Percentiles rank a stretch among this genome's conserved stretches.
Conservation (phyloP, 2,888 invertebrate species). For the Selenia dentaria region DNA sequence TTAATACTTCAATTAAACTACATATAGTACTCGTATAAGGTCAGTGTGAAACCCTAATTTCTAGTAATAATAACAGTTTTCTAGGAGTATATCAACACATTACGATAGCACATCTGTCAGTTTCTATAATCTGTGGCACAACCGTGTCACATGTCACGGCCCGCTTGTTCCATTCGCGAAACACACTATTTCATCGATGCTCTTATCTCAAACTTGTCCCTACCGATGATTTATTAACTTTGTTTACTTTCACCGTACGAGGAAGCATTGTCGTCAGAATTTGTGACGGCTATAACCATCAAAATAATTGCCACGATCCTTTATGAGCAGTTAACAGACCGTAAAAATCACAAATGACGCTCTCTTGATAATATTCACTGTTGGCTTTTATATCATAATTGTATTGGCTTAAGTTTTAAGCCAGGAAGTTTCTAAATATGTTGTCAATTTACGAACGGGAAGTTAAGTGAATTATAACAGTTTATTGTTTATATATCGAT, state of each 20-base stretch:
- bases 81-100: too few relatives aligned
- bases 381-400: conserved; percentile 17
- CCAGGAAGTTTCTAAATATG: conserved; percentile 1
- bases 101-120: conserved; percentile 2
- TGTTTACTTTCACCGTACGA: conserved; percentile 65
- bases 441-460: conserved; percentile 10
- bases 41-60: too few relatives aligned
- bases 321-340: conserved; percentile 37
- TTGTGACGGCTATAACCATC: conserved; percentile 58
- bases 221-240: conserved; percentile 72
- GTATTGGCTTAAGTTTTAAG: conserved; percentile 2
- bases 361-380: conserved; percentile 29
- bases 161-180: conserved; percentile 55
- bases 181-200: conserved; percentile 64
- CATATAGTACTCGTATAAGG: too few relatives aligned
- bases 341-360: conserved; percentile 34
- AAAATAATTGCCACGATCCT: conserved; percentile 44
- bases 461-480: conserved; percentile 14
- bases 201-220: conserved; percentile 68
- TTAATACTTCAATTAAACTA: too few relatives aligned
- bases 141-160: conserved; percentile 55
- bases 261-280: conserved; percentile 62
- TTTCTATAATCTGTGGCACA: conserved; percentile 10
- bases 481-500: conserved; percentile 36
- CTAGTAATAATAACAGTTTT: too few relatives aligned